Evolutionary conservation across 2,797 vertebrate genomes (phyloP).

Genomic region (Xiphorhynchus erythropygius): DNA sequence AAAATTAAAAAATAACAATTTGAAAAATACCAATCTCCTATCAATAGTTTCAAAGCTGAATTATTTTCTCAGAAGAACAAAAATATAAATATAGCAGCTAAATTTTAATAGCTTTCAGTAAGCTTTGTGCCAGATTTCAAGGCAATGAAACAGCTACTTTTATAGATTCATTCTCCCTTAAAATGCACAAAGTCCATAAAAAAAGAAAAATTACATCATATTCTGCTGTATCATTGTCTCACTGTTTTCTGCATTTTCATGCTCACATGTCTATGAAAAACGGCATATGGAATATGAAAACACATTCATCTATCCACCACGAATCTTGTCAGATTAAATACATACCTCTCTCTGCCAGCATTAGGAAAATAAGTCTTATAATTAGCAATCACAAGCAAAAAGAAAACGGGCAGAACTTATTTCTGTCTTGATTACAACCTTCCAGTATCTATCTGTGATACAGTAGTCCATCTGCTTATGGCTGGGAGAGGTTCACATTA

Average conservation of each 20-base stretch:
- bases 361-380: neutral
- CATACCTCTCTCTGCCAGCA: neutral
- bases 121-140: slow-evolving; percentile 24
- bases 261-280: slow-evolving; percentile 8
- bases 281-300: slow-evolving; percentile 3
- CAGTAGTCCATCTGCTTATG: neutral
- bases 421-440: neutral
- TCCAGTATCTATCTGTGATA: neutral
- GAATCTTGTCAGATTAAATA: neutral
- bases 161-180: slow-evolving; percentile 26
- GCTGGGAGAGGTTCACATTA: neutral
- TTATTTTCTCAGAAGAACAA: neutral
- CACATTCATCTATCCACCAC: neutral
- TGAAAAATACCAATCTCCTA: neutral
- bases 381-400: neutral
- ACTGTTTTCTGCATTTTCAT: neutral
- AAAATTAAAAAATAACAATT: neutral
- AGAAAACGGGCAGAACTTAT: neutral
- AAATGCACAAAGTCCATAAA: slow-evolving; percentile 18
- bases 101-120: slow-evolving; percentile 12
- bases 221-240: slow-evolving; percentile 42
- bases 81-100: neutral
- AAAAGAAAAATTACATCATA: slow-evolving; percentile 51
- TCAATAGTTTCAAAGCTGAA: neutral
- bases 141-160: neutral